Conservation (phyloP, 2,113 vertebrate genomes). For the Sigmodon hispidus region DNA sequence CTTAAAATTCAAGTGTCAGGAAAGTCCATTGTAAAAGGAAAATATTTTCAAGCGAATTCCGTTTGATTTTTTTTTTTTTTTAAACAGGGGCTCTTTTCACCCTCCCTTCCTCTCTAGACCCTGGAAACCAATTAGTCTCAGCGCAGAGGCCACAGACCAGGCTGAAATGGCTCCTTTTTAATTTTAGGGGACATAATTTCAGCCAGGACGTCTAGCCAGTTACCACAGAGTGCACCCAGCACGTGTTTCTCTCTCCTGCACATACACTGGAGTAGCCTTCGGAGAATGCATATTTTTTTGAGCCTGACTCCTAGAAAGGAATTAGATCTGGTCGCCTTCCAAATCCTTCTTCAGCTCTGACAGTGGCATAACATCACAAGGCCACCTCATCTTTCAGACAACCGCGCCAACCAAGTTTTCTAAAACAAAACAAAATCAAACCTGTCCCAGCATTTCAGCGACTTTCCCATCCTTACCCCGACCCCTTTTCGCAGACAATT, state of each 20-base stretch:
- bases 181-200: slow-evolving; percentile 74
- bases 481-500: neutral
- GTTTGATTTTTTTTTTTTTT: slow-evolving; percentile 77
- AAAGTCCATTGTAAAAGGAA: slow-evolving; percentile 67
- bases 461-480: neutral
- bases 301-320: slow-evolving; percentile 80
- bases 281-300: slow-evolving; percentile 51
- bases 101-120: slow-evolving; percentile 65
- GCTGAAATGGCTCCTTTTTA: slow-evolving; percentile 64
- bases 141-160: slow-evolving; percentile 72
- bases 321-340: slow-evolving; percentile 65
- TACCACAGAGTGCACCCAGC: slow-evolving; percentile 65
- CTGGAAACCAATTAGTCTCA: slow-evolving; percentile 79
- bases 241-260: slow-evolving; percentile 34
- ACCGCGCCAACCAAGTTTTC: slow-evolving; percentile 59
- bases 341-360: slow-evolving; percentile 59
- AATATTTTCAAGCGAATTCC: slow-evolving; percentile 75
- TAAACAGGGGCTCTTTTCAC: slow-evolving; percentile 56
- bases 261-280: slow-evolving; percentile 55
- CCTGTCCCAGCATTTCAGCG: neutral
- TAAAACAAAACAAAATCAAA: too few species aligned
- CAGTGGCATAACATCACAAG: slow-evolving; percentile 66
- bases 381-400: slow-evolving; percentile 55
- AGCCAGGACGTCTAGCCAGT: slow-evolving; percentile 67
- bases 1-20: slow-evolving; percentile 73